Percentiles rank a stretch among this genome's conserved stretches.
phyloP scores from a whole-genome alignment of 1,140 invertebrate genomes.

The Pseudomyrmex cubaensis region DNA sequence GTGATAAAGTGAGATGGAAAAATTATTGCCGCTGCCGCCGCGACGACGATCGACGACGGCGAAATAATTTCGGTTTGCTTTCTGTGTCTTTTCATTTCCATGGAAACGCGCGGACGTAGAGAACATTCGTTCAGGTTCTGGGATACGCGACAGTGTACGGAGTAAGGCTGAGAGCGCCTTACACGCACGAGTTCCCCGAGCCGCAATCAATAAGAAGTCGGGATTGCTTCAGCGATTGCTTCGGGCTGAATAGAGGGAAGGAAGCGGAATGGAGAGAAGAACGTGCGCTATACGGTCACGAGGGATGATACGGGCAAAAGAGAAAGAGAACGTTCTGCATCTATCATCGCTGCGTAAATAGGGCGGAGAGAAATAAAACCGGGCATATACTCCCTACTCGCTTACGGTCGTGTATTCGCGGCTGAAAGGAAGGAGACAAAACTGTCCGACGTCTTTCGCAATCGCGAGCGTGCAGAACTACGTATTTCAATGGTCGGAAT shows the following conservation, averaged over 20 bases:
- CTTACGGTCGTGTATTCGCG: constrained; percentile 3
- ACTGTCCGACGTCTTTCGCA: constrained; percentile 27
- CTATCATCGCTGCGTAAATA: constrained; percentile 68
- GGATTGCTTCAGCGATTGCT: constrained; percentile 73
- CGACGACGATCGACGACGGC: constrained; percentile 52
- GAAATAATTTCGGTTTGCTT: constrained; percentile 64
- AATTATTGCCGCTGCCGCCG: constrained; percentile 31
- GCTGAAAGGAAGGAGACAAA: constrained; percentile 1
- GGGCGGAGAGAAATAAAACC: constrained; percentile 39
- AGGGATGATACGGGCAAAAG: constrained; percentile 30
- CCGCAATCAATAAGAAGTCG: constrained; percentile 75
- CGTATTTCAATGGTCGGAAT: constrained; percentile 46
- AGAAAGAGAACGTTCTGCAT: constrained; percentile 64
- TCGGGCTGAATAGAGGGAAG: constrained; percentile 53
- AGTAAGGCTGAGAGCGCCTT: constrained; percentile 65
- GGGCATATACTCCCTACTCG: not conserved
- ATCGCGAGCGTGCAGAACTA: constrained; percentile 10
- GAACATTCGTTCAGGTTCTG: constrained; percentile 29
- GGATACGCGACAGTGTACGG: constrained; percentile 56
- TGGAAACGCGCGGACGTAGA: constrained; percentile 64
- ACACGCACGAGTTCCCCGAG: constrained; percentile 73
- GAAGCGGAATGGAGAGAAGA: constrained; percentile 24
- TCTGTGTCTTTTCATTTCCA: constrained; percentile 69
- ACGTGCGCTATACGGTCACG: not conserved
- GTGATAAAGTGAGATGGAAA: constrained; percentile 49